Base-by-base conservation (phyloP, 2,888 invertebrate genomes). In the Megaustenia siamemsis region DNA sequence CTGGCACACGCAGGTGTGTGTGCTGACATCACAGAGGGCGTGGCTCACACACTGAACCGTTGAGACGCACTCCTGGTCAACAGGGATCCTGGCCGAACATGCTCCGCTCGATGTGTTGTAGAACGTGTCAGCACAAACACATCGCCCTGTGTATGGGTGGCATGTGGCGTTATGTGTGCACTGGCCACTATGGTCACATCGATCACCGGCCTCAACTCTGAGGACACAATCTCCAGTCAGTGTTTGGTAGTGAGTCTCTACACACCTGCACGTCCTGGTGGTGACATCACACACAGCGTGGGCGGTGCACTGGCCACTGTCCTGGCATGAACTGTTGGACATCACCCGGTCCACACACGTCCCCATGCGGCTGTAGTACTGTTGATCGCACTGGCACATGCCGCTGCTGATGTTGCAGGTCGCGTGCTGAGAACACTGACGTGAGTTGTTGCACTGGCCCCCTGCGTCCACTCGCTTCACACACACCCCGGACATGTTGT, bases 91-190 rank as follows among this genome's bases (percentile, higher is more conserved):
- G 5, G 8, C n/a, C 28, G 35, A n/a, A 49, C 82, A 82, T 4
- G 21, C 1, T 0, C 86, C 84, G 18, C 68, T 83, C 40, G 84
- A 71, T n/a, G 78, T 78, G 63, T 82, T 83, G 82, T 84, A 86
- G 49, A 60, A 84, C 21, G 82, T 68, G 21, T 81, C 71, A 43
- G 63, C 35, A 32, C 86, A 86, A 43, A 73, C 45, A 63, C 86
- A 86, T 56, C 79, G 63, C 15, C 84, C 77, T 21, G 82, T 75
- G 82, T 81, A 82, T 21, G 69, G 75, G 24, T 84, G 78, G 28
- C 86, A 86, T 24, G 75, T 69, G 21, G 82, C 82, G 68, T 86
- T 79, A 43, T 80, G 82, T 0, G 81, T 77, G 60, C 86, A 86
- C 45, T 84, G 82, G 49, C 80, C 53, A 24, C 60, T 82, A 6